These are phyloP conservation scores for Apodemus sylvaticus DNA, from an alignment of 2,113 vertebrate species.

Conservation along the genomic window DNA sequence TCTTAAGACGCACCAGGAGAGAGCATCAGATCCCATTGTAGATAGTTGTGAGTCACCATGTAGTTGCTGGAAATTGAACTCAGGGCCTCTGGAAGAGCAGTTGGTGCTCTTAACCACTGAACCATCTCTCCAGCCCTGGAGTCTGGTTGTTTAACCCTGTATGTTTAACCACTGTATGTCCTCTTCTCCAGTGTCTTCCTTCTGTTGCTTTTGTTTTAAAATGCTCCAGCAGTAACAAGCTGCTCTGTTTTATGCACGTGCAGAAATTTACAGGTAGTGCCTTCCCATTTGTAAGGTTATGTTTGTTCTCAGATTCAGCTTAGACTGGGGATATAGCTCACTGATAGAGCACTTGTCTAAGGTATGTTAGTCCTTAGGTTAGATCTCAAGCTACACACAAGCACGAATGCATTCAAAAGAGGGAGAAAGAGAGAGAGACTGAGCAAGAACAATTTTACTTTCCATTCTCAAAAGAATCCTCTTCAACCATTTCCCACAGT, in stretches of 20 bases:
- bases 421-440: neutral
- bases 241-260: neutral
- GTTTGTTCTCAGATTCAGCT: neutral
- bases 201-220: neutral
- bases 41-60: too few species aligned
- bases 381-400: neutral
- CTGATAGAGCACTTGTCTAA: neutral
- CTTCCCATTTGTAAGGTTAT: neutral
- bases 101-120: too few species aligned
- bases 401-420: too few species aligned
- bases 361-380: neutral
- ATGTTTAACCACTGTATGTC: neutral
- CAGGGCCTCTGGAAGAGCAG: too few species aligned
- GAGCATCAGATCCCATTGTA: too few species aligned
- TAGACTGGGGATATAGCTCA: neutral
- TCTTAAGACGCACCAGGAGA: too few species aligned
- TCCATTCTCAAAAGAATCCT: conserved; percentile 29
- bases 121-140: neutral
- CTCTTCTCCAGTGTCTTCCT: neutral
- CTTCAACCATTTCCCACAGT: neutral
- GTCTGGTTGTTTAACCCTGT: neutral
- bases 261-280: neutral
- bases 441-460: neutral
- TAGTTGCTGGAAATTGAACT: too few species aligned
- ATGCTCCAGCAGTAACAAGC: neutral